A percentile compares a stretch with the other conserved stretches of the same genome.
Conservation (phyloP, 2,888 invertebrate genomes). For the Agapostemon virescens region DNA sequence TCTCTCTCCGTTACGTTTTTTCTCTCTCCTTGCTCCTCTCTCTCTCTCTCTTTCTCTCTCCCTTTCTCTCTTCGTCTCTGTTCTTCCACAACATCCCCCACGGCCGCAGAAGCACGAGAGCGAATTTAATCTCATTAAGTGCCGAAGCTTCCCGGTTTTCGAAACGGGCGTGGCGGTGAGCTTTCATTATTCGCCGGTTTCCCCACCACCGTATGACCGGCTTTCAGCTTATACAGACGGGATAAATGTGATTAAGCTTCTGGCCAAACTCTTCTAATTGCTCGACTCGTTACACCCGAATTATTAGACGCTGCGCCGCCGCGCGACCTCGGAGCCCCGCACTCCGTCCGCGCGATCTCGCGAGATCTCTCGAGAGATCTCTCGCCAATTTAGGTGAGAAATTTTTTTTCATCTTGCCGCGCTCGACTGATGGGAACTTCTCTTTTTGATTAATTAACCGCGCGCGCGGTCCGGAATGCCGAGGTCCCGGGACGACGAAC, state of each 20-base stretch:
- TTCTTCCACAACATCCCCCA: background rate
- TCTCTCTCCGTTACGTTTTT: conserved; percentile 27
- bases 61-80: background rate
- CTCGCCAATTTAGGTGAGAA: conserved; percentile 11
- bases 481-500: background rate
- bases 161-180: conserved; percentile 49
- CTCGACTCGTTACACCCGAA: conserved; percentile 69
- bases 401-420: background rate
- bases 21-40: no score
- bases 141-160: conserved; percentile 66
- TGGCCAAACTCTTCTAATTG: conserved; percentile 73
- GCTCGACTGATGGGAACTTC: background rate
- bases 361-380: background rate
- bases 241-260: conserved; percentile 73
- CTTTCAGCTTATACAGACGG: conserved; percentile 60
- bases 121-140: conserved; percentile 75
- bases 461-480: background rate
- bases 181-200: conserved; percentile 68
- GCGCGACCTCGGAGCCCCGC: background rate
- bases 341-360: no score
- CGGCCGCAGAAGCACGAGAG: conserved; percentile 53
- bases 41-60: background rate
- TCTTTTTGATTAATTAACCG: conserved; percentile 3
- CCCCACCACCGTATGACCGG: conserved; percentile 64
- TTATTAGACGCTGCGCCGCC: conserved; percentile 25